phyloP scores from a whole-genome alignment of 23 tunicate genomes.

The Pegea sp. region DNA sequence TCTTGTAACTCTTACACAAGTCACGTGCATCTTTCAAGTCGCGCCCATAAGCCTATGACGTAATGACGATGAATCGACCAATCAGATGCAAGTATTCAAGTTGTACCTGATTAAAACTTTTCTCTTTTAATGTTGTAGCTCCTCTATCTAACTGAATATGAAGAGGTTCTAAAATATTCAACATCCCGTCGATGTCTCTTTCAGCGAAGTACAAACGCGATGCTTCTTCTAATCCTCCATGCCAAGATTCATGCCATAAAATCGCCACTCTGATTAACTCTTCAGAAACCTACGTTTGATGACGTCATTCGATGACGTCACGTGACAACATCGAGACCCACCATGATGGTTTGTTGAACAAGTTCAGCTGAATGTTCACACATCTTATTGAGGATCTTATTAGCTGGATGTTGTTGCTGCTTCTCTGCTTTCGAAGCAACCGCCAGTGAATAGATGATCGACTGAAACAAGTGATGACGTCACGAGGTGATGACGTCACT shows the following conservation, averaged over 20 bases:
- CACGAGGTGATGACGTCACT: neutral
- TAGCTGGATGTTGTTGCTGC: conserved; percentile 53
- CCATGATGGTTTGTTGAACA: conserved; percentile 81
- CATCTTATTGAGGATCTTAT: conserved; percentile 62
- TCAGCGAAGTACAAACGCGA: conserved; percentile 74
- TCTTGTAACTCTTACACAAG: conserved; percentile 52
- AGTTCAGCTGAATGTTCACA: conserved; percentile 60
- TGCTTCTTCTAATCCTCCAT: conserved; percentile 94
- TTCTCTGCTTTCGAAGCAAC: conserved; percentile 68
- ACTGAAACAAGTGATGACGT: conserved; percentile 10
- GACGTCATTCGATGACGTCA: neutral
- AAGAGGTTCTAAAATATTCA: conserved; percentile 58
- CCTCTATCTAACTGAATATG: conserved; percentile 47
- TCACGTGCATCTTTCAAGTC: conserved; percentile 81
- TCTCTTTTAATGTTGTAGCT: conserved; percentile 52
- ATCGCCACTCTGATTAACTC: conserved; percentile 90
- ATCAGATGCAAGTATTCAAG: neutral
- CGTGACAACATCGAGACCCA: conserved; percentile 3
- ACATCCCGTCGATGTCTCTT: conserved; percentile 51
- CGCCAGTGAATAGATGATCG: conserved; percentile 73
- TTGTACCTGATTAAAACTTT: conserved; percentile 54
- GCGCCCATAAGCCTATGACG: conserved; percentile 61
- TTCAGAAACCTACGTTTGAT: conserved; percentile 86
- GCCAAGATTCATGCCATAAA: conserved; percentile 95
- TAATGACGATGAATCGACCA: neutral